Conservation (phyloP, 2,797 vertebrate species). For the Peromyscus attwateri region DNA sequence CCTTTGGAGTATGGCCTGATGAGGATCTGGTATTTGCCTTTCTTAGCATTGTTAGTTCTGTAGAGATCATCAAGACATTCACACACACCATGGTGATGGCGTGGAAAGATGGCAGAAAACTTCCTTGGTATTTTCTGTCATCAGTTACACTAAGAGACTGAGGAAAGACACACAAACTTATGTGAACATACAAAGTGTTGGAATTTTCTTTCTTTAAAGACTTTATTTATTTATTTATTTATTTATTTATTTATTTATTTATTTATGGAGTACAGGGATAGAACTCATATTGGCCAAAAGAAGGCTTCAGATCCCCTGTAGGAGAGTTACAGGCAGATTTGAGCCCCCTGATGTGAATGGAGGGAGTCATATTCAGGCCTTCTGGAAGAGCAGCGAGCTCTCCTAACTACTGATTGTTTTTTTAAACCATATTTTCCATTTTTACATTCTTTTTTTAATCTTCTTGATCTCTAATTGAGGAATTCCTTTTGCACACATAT, state of each 20-base stretch:
- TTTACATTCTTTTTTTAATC: constrained; percentile 28
- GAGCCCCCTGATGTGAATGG: background rate
- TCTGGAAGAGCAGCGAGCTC: background rate
- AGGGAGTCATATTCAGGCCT: background rate
- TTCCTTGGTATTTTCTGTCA: background rate
- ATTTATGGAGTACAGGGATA: background rate
- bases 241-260: background rate
- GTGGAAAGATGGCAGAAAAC: background rate
- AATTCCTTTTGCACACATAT: background rate
- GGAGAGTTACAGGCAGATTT: background rate
- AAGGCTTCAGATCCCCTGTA: background rate
- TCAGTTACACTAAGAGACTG: background rate
- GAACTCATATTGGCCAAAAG: background rate
- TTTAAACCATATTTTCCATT: background rate
- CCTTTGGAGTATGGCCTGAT: background rate
- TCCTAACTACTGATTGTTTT: background rate
- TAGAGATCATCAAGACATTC: background rate
- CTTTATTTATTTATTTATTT: background rate
- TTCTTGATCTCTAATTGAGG: background rate
- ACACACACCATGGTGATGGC: no score
- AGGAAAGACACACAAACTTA: background rate
- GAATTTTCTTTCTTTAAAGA: background rate
- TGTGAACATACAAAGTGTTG: background rate
- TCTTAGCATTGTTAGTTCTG: background rate
- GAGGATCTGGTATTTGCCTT: background rate